phyloP scores from a whole-genome alignment of 2,797 vertebrate species.

The Sebastes steindachneri region DNA sequence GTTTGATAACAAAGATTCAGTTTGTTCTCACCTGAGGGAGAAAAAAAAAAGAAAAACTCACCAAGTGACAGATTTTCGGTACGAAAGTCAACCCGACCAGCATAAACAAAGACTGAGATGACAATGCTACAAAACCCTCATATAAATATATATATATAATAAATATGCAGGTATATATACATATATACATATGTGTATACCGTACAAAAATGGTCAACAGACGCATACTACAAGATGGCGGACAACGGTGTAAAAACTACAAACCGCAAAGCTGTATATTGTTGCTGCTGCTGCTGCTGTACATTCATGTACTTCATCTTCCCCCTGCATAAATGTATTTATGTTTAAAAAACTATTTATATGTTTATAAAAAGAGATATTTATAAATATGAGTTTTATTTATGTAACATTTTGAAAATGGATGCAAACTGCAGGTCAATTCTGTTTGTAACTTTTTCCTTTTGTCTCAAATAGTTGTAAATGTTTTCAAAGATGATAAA shows the following conservation, averaged over 20 bases:
- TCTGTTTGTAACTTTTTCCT: constrained; percentile 91
- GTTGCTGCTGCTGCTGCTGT: constrained; percentile 91
- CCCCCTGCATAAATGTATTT: constrained; percentile 99
- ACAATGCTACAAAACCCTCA: constrained; percentile 79
- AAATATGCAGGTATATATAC: constrained; percentile 77
- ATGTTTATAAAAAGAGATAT: constrained; percentile 99
- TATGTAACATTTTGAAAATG: constrained; percentile 98
- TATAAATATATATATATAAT: constrained; percentile 60
- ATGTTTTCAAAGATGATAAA: constrained; percentile 85
- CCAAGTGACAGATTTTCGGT: constrained; percentile 83
- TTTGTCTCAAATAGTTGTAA: constrained; percentile 93
- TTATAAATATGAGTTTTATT: constrained; percentile 99
- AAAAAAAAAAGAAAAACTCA: constrained; percentile 57
- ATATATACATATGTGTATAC: constrained; percentile 76
- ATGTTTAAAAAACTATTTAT: constrained; percentile 99
- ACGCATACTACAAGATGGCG: constrained; percentile 79
- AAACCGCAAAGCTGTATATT: constrained; percentile 89
- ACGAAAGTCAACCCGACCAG: constrained; percentile 87
- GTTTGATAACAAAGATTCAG: constrained; percentile 72
- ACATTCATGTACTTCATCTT: constrained; percentile 93
- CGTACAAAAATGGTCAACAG: constrained; percentile 79
- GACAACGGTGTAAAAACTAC: constrained; percentile 89
- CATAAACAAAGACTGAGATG: constrained; percentile 83
- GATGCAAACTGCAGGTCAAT: constrained; percentile 91
- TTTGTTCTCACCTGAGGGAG: constrained; percentile 75